Percentiles rank a stretch among this genome's conserved stretches.
Conservation (phyloP, 2,888 invertebrate genomes). For the Zaprionus lineosus region DNA sequence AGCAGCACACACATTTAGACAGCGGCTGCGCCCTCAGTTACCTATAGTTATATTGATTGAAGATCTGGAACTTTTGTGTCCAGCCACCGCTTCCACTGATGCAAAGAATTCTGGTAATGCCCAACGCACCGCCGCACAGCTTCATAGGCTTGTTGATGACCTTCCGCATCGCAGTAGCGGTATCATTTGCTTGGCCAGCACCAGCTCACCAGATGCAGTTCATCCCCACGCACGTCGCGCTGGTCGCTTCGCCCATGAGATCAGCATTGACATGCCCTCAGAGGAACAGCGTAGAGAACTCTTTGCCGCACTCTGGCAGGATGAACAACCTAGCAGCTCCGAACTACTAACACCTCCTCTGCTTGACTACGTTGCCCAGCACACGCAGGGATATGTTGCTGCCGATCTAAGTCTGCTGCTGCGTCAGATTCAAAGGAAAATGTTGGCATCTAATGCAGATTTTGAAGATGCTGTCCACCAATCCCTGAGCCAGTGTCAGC, state of each 20-base stretch:
- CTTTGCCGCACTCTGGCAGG: constrained; percentile 72
- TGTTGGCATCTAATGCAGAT: constrained; percentile 24
- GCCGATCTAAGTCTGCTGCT: constrained; percentile 84
- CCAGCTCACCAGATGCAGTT: constrained; percentile 83
- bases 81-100: constrained; percentile 67
- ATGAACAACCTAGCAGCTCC: constrained; percentile 16
- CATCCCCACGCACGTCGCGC: constrained; percentile 84
- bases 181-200: constrained; percentile 84
- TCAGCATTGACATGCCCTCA: constrained; percentile 83
- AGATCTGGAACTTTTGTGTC: constrained; percentile 83
- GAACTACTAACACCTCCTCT: constrained; percentile 55
- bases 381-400: constrained; percentile 85
- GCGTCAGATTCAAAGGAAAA: constrained; percentile 76
- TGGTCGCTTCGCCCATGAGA: constrained; percentile 85
- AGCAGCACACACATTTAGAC: constrained; percentile 78
- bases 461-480: constrained; percentile 29
- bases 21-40: constrained; percentile 70
- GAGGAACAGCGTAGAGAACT: constrained; percentile 83
- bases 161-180: constrained; percentile 66
- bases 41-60: constrained; percentile 82
- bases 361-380: constrained; percentile 76
- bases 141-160: constrained; percentile 84
- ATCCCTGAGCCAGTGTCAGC: constrained; percentile 53
- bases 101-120: constrained; percentile 76
- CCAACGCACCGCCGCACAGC: constrained; percentile 82